Conservation (phyloP, 2,888 invertebrate species). For the Ectemnius cavifrons region DNA sequence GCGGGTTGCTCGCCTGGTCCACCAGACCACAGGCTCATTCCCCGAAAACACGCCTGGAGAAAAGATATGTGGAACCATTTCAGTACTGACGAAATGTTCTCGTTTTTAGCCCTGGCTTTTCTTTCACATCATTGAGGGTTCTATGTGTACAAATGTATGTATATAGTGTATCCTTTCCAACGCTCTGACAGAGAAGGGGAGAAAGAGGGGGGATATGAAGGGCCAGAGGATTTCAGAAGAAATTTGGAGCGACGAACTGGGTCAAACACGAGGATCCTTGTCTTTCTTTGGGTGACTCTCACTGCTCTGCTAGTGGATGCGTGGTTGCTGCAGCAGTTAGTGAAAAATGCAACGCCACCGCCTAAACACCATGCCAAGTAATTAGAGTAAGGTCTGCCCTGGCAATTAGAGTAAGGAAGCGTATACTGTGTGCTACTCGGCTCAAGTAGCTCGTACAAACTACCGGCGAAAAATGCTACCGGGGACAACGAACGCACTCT, state of each 20-base stretch:
- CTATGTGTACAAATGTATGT: no score
- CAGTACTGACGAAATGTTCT: no score
- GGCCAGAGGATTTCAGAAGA: not conserved
- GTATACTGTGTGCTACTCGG: not conserved
- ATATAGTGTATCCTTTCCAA: no score
- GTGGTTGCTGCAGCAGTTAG: not conserved
- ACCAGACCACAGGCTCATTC: no score
- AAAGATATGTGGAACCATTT: no score
- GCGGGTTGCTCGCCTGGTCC: no score
- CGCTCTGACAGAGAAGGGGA: no score
- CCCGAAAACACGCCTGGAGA: no score
- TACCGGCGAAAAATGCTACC: not conserved
- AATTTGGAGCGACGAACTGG: not conserved
- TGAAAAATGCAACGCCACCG: not conserved
- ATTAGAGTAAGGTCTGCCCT: not conserved
- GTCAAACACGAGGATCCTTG: not conserved
- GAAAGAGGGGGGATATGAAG: not conserved
- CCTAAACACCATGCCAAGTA: not conserved
- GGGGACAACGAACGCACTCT: conserved; percentile 10
- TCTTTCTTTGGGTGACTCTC: not conserved
- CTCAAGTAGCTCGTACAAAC: not conserved
- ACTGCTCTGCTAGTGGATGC: not conserved
- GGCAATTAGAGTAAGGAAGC: conserved; percentile 4
- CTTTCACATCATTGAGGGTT: no score
- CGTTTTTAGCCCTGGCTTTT: no score